These are phyloP conservation scores for Steinernema khuongi DNA, from an alignment of 1,140 invertebrate genomes.

Conservation along the genomic window DNA sequence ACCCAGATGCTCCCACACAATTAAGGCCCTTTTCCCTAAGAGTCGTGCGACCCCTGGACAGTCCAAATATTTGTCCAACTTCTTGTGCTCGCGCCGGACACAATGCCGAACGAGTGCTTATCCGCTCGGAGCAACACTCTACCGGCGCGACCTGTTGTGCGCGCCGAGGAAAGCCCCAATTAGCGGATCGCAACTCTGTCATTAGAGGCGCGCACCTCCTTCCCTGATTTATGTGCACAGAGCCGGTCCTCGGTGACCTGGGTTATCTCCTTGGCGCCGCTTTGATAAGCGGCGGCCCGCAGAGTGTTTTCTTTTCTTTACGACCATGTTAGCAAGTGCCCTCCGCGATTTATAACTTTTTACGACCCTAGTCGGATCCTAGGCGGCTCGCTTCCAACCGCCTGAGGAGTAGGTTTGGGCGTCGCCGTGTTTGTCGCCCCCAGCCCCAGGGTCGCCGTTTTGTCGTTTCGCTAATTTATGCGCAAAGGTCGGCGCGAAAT, in stretches of 20 bases:
- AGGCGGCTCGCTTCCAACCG: not conserved
- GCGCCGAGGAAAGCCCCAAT: not conserved
- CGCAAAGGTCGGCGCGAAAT: not conserved
- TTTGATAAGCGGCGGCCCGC: constrained; percentile 1
- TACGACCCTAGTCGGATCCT: not conserved
- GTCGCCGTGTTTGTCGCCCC: not conserved
- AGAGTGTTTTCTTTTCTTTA: constrained; percentile 12
- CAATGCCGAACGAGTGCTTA: constrained; percentile 11
- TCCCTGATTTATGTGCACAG: not conserved
- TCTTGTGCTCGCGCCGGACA: not conserved
- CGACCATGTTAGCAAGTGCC: constrained; percentile 10
- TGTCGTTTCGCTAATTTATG: constrained; percentile 12
- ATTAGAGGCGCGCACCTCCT: not conserved
- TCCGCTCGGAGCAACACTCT: not conserved
- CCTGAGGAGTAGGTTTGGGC: not conserved
- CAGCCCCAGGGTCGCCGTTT: not conserved
- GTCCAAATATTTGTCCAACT: constrained; percentile 13
- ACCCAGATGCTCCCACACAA: not conserved
- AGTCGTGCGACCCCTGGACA: not conserved
- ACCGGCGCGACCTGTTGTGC: not conserved
- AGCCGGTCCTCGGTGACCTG: not conserved
- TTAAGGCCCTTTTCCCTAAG: not conserved
- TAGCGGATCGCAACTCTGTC: constrained; percentile 9
- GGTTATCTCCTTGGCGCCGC: not conserved
- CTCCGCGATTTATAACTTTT: not conserved